A percentile compares a stretch with the other conserved stretches of the same genome.
These are phyloP conservation scores for Arge pagana DNA, from an alignment of 2,888 invertebrate genomes.

Conservation along the genomic window DNA sequence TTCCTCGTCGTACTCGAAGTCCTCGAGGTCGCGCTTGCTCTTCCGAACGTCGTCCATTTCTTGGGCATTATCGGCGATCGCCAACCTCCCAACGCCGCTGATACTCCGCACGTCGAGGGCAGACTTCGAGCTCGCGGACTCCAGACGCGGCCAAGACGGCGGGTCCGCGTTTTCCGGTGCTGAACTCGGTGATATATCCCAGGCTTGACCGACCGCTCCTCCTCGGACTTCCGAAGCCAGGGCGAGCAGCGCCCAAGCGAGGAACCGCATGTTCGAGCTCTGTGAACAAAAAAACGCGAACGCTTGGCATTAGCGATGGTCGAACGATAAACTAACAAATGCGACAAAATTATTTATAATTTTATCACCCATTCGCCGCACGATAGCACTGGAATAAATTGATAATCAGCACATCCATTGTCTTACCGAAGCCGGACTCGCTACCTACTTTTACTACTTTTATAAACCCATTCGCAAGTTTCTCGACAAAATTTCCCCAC, in stretches of 20 bases:
- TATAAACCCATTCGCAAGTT: too few species aligned
- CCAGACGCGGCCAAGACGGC: conserved; percentile 41
- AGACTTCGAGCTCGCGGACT: conserved; percentile 32
- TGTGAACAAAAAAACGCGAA: not conserved
- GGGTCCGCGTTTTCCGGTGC: conserved; percentile 34
- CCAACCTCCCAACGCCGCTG: conserved; percentile 40
- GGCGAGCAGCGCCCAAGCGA: conserved; percentile 16
- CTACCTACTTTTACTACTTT: too few species aligned
- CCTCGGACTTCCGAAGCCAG: conserved; percentile 25
- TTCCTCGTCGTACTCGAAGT: conserved; percentile 26
- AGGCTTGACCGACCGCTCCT: conserved; percentile 42
- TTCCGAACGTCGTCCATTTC: conserved; percentile 4
- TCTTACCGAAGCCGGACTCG: too few species aligned
- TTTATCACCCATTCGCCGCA: conserved; percentile 20
- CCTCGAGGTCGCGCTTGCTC: conserved; percentile 28
- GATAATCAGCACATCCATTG: too few species aligned
- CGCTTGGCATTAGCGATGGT: too few species aligned
- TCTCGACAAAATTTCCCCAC: too few species aligned
- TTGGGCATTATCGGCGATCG: conserved; percentile 16
- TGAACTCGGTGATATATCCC: conserved; percentile 42
- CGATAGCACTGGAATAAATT: conserved; percentile 11
- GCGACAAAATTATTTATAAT: conserved; percentile 2
- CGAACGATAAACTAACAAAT: not conserved
- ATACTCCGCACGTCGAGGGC: conserved; percentile 46
- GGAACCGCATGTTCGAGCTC: conserved; percentile 4